Base-by-base conservation (phyloP, 2,797 vertebrate species). In the Trematomus bernacchii region DNA sequence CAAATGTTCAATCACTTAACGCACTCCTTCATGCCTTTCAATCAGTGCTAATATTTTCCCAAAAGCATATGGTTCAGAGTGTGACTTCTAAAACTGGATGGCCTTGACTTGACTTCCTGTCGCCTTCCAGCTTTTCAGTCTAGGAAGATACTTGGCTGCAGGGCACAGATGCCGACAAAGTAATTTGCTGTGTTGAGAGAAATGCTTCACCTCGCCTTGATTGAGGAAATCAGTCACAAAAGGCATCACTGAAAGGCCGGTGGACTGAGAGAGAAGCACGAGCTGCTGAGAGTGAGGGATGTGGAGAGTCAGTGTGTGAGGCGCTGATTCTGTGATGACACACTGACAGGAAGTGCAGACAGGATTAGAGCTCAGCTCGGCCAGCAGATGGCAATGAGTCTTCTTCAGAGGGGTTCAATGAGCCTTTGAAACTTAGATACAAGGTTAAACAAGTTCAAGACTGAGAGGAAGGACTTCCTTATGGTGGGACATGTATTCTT, bases 361-460 rank as follows among this genome's bases (percentile, higher is more conserved):
- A 58, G 71, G 61, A 78, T 78, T 42, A 69, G 51, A 52, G 69
- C 60, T 87, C 64, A 11, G 66, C 76, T 71, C 27, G 74, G 72
- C 88, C 91, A 93, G 90, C 76, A 93, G 89, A 90, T 91, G 91
- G 91, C 91, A 91, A 85, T 86, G 82, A 85, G 77, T 83, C 77
- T 82, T 84, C 70, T 77, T 53, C 73, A 87, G 82, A 82, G 57
- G 62, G 54, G 12, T 52, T n/a, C 55, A 65, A 37, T 37, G 37
- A 66, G 52, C 19, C 48, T 21, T 74, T 27, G 63, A 47, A 72
- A n/a, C 58, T 51, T 4, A 37, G 10, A 68, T 11, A 58, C 18
- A 48, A 18, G 3, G 63, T 48, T 59, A 50, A 57, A n/a, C 2
- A 53, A 66, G 18, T 59, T 48, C 43, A 47, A 51, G 19, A 57